Conservation (phyloP, 2,888 invertebrate species). For the Eupeodes luniger region DNA sequence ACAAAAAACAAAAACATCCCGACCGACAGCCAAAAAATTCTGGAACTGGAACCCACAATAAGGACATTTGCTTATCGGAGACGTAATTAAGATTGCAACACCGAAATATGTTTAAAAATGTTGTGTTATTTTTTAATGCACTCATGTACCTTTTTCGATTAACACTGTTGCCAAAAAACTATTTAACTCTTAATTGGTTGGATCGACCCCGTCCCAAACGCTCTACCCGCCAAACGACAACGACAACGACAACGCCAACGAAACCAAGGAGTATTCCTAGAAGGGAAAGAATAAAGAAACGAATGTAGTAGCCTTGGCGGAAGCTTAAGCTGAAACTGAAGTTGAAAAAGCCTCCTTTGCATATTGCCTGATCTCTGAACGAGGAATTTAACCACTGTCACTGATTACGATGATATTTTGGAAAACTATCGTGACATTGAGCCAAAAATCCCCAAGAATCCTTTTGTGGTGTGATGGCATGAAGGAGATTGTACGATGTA, state of each 20-base stretch:
- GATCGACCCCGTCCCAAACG: not conserved
- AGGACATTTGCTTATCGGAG: constrained; percentile 56
- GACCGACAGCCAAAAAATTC: constrained; percentile 24
- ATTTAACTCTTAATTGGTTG: constrained; percentile 70
- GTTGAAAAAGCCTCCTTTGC: constrained; percentile 45
- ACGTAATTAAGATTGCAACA: constrained; percentile 72
- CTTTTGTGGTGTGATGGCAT: constrained; percentile 37
- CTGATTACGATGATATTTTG: constrained; percentile 70
- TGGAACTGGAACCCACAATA: not conserved
- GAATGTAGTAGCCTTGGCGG: constrained; percentile 28
- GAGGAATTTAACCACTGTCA: constrained; percentile 68
- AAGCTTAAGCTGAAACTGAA: not conserved
- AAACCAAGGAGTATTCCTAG: not conserved
- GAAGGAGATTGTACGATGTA: constrained; percentile 20
- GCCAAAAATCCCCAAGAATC: constrained; percentile 68
- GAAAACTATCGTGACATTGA: constrained; percentile 66
- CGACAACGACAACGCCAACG: not conserved
- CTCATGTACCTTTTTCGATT: constrained; percentile 55
- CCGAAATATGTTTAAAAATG: constrained; percentile 52
- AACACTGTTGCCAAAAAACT: constrained; percentile 68
- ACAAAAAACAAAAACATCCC: not conserved
- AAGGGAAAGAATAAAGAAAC: not conserved
- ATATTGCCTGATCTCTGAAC: constrained; percentile 51
- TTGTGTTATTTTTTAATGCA: constrained; percentile 33
- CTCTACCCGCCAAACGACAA: too few relatives aligned